Percentiles rank a stretch among this genome's conserved stretches.
These are phyloP conservation scores for Cylas formicarius DNA, from an alignment of 1,140 invertebrate species.

Conservation along the genomic window DNA sequence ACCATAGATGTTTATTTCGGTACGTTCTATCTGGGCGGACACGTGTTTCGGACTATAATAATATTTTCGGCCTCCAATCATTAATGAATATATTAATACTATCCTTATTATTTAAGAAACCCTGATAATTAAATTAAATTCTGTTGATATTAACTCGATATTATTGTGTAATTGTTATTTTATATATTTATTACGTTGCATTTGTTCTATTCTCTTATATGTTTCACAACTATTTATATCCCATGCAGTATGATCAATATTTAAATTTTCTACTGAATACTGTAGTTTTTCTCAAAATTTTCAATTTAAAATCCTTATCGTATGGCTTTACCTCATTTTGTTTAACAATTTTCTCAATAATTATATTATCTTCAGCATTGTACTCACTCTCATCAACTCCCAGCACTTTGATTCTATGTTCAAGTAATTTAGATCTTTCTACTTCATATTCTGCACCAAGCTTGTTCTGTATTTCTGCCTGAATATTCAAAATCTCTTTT, in stretches of 20 bases:
- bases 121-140: constrained; percentile 12
- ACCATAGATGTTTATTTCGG: constrained; percentile 8
- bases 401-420: constrained; percentile 5
- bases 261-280: constrained; percentile 2
- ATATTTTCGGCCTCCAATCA: constrained; percentile 12
- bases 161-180: constrained; percentile 11
- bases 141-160: constrained; percentile 4
- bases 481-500: background rate
- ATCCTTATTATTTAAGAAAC: constrained; percentile 6
- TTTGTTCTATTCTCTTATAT: constrained; percentile 6
- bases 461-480: constrained; percentile 2
- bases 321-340: background rate
- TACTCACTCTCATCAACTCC: constrained; percentile 2
- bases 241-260: constrained; percentile 10
- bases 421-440: background rate
- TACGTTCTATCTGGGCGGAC: constrained; percentile 1
- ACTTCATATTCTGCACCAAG: constrained; percentile 1
- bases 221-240: constrained; percentile 12
- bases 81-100: constrained; percentile 7
- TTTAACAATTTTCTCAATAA: background rate
- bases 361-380: background rate
- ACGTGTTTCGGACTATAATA: constrained; percentile 11
- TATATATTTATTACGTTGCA: constrained; percentile 4
- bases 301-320: constrained; percentile 4
- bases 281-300: background rate